These are phyloP conservation scores for Pandemis corylana DNA, from an alignment of 2,888 invertebrate genomes.

Conservation along the genomic window DNA sequence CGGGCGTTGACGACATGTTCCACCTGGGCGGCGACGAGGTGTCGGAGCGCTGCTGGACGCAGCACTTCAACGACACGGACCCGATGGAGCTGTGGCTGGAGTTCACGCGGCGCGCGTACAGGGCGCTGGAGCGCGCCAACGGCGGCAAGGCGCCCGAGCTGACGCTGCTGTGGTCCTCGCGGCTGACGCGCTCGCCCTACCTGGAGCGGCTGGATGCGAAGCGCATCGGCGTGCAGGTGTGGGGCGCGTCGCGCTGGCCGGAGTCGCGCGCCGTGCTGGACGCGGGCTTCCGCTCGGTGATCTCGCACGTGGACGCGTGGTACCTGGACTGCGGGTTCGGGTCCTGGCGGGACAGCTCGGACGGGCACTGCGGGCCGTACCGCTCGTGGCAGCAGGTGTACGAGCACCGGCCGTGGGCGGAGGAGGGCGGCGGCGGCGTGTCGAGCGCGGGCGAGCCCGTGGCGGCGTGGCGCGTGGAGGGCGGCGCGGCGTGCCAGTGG, in stretches of 20 bases:
- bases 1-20: slow-evolving; percentile 91
- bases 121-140: slow-evolving; percentile 86
- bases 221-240: slow-evolving; percentile 89
- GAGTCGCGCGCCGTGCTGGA: slow-evolving; percentile 91
- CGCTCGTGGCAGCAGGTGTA: slow-evolving; percentile 95
- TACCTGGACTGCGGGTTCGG: slow-evolving; percentile 95
- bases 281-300: slow-evolving; percentile 90
- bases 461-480: slow-evolving; percentile 84
- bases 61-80: slow-evolving; percentile 90
- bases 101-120: slow-evolving; percentile 88
- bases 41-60: slow-evolving; percentile 92
- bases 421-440: slow-evolving; percentile 68
- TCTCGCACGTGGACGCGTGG: slow-evolving; percentile 95
- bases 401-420: slow-evolving; percentile 91
- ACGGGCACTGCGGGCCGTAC: slow-evolving; percentile 94
- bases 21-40: slow-evolving; percentile 95
- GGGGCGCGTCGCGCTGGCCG: slow-evolving; percentile 93
- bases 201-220: slow-evolving; percentile 83
- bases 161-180: slow-evolving; percentile 91
- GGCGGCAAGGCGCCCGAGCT: slow-evolving; percentile 83
- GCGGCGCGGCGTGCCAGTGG: slow-evolving; percentile 94
- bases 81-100: slow-evolving; percentile 92
- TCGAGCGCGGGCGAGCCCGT: slow-evolving; percentile 56
- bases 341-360: slow-evolving; percentile 92
- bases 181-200: slow-evolving; percentile 90